phyloP scores from a whole-genome alignment of 1,140 invertebrate species.

The Cydia amplana region DNA sequence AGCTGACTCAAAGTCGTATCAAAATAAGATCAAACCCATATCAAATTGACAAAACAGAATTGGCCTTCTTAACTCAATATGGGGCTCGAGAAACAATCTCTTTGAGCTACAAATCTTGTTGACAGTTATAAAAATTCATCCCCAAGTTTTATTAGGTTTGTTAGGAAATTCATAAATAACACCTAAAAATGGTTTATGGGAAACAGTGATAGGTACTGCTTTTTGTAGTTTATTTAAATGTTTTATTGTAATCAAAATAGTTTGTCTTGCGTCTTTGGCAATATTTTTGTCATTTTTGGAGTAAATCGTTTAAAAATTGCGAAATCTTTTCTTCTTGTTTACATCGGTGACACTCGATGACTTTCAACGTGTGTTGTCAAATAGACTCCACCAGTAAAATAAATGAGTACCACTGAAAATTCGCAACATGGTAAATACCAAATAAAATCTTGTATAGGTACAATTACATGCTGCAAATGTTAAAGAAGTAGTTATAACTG shows the following conservation, averaged over 20 bases:
- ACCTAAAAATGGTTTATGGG: background rate
- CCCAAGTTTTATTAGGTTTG: conserved; percentile 22
- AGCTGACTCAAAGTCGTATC: too few relatives aligned
- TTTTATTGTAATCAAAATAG: too few relatives aligned
- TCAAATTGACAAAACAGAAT: background rate
- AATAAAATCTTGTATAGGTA: too few relatives aligned
- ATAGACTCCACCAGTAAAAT: too few relatives aligned
- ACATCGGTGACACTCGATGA: too few relatives aligned
- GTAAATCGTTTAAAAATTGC: too few relatives aligned
- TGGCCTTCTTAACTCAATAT: background rate
- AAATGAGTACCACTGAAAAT: too few relatives aligned
- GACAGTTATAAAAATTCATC: conserved; percentile 25
- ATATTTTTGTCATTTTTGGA: too few relatives aligned
- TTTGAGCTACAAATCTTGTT: conserved; percentile 13
- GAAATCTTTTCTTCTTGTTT: too few relatives aligned
- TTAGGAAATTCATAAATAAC: conserved; percentile 30
- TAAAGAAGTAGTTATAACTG: background rate
- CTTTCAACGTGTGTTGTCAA: too few relatives aligned
- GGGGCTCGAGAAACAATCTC: conserved; percentile 17
- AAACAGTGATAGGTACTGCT: background rate
- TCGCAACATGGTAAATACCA: too few relatives aligned
- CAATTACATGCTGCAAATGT: background rate
- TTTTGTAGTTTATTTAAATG: background rate
- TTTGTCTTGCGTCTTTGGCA: too few relatives aligned
- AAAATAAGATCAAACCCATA: background rate